Evolutionary conservation across 2,113 vertebrate species (phyloP), one percentile per base, ranked within the genome.

Genomic region (Xyrauchen texanus): DNA sequence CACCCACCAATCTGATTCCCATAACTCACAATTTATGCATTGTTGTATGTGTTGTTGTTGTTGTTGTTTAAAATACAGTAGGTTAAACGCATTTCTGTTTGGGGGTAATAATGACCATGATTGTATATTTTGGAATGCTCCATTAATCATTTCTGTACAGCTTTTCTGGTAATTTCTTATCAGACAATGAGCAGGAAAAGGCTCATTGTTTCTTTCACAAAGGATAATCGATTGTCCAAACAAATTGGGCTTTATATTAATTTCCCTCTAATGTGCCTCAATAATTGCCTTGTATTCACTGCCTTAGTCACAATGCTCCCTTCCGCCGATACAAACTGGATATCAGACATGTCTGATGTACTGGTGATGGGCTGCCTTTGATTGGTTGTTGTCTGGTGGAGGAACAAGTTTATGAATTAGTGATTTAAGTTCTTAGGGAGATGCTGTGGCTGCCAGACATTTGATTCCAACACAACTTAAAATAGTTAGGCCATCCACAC

Each of bases 141-240:
- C 58, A 79, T 61, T 58, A 47, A 82, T 57, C 10, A 73, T 76
- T 75, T 63, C 3, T 12, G 10, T 57, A 69, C n/a, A 65, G 57
- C 63, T 34, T 34, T 34, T 1, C 81, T 74, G 69, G 42, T 68
- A 79, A 76, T 65, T 51, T 34, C 58, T 79, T 70, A 73, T 73
- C 62, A 16, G 13, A 49, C 76, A 34, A 58, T 44, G 66, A 53
- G 9, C 58, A 64, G 46, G 58, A 79, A 82, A 74, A 51, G 67
- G 49, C 72, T 21, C 11, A 45, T 53, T 63, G 65, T 55, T 83
- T 44, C 16, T 64, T 79, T 79, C 64, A 57, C 58, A 9, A 6
- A 55, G 57, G 60, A 51, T 77, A 77, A 83, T 77, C 72, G 64
- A 67, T 80, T 80, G 68, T 64, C 16, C 62, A 68, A 74, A 75